Conservation (phyloP, 2,888 invertebrate species). For the Nomada lathburiana region DNA sequence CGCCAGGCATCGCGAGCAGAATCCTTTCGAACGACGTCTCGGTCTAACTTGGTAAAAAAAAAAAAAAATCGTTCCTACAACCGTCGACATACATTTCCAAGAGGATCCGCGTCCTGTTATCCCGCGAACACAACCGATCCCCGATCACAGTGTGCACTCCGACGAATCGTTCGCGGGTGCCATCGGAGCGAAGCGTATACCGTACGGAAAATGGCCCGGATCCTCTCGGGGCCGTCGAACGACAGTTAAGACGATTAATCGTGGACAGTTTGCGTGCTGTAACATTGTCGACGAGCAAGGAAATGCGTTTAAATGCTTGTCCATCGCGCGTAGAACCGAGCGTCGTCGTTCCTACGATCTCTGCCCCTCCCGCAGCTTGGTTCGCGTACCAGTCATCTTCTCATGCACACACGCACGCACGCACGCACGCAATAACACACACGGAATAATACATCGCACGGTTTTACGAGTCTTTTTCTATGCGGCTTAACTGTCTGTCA, state of each 20-base stretch:
- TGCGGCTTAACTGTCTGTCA: constrained; percentile 60
- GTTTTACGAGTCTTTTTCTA: constrained; percentile 62
- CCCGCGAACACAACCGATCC: not conserved
- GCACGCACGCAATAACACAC: constrained; percentile 25
- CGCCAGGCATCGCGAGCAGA: constrained; percentile 43
- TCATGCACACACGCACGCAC: constrained; percentile 23
- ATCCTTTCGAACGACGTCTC: not conserved
- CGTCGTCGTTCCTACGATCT: constrained; percentile 17
- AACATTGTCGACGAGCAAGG: not conserved
- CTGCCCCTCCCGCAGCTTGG: constrained; percentile 50
- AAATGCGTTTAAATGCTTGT: constrained; percentile 31
- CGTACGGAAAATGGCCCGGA: not conserved
- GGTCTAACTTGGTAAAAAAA: not conserved
- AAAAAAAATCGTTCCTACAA: too few species aligned
- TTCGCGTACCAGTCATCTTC: constrained; percentile 51
- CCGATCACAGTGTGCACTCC: not conserved
- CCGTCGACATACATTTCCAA: not conserved
- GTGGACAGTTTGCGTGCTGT: not conserved
- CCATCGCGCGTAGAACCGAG: constrained; percentile 3
- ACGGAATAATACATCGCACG: constrained; percentile 63
- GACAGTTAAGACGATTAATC: not conserved
- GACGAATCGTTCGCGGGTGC: not conserved
- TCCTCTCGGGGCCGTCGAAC: not conserved
- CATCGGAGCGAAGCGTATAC: constrained; percentile 4
- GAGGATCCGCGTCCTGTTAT: not conserved